These are phyloP conservation scores for Chrysopilus asiliformis DNA, from an alignment of 2,888 invertebrate species.

Conservation along the genomic window DNA sequence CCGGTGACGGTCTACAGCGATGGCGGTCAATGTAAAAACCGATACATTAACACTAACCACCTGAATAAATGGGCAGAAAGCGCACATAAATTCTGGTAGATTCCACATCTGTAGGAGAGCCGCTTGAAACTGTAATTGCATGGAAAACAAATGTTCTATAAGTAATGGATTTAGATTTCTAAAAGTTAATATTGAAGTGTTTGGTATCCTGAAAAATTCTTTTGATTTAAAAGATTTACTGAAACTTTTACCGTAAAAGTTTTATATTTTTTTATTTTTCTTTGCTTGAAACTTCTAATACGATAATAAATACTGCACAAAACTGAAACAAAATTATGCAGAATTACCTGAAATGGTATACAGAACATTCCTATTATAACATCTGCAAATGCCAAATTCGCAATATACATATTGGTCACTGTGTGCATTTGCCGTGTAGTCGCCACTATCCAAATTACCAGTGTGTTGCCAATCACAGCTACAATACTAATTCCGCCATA, in stretches of 20 bases:
- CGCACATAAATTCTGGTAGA: conserved; percentile 74
- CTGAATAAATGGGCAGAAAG: conserved; percentile 79
- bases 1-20: conserved; percentile 73
- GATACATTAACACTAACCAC: conserved; percentile 78
- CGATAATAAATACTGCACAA: too few relatives aligned
- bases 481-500: conserved; percentile 72
- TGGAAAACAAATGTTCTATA: too few relatives aligned
- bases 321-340: too few relatives aligned
- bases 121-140: conserved; percentile 63
- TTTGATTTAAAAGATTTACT: too few relatives aligned
- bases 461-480: conserved; percentile 67
- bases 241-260: too few relatives aligned
- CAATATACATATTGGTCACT: conserved; percentile 75
- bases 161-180: too few relatives aligned
- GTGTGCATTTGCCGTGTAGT: conserved; percentile 68
- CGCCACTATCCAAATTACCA: conserved; percentile 76
- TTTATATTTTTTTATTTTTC: too few relatives aligned
- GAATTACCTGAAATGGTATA: conserved; percentile 68
- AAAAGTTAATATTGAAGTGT: too few relatives aligned
- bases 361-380: conserved; percentile 75
- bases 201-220: too few relatives aligned
- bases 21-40: conserved; percentile 75
- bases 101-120: conserved; percentile 78
- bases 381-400: conserved; percentile 73
- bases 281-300: too few relatives aligned